Conservation (phyloP, 2,888 invertebrate genomes). For the Metallyticus violacea region DNA sequence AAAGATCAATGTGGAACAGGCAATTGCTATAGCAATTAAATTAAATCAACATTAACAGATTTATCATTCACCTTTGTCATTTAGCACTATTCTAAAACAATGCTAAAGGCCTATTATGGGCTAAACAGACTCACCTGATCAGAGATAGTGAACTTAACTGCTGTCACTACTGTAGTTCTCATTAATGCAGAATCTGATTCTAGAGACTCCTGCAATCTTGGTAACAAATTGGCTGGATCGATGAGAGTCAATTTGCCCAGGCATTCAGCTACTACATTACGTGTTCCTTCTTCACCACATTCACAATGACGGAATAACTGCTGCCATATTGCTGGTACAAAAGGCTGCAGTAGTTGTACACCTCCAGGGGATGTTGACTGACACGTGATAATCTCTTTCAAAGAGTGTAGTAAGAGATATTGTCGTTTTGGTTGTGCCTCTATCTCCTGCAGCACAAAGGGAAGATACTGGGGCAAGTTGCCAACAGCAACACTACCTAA, state of each 20-base stretch:
- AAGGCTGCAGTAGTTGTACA: conserved; percentile 71
- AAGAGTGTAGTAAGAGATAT: conserved; percentile 91
- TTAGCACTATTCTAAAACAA: no score
- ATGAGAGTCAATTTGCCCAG: conserved; percentile 92
- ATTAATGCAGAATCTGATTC: conserved; percentile 79
- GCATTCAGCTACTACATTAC: conserved; percentile 98
- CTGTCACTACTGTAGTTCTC: conserved; percentile 94
- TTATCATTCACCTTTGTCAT: no score
- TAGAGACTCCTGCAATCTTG: conserved; percentile 80
- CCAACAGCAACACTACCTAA: conserved; percentile 95
- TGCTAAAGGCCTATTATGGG: no score
- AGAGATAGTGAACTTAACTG: conserved; percentile 97
- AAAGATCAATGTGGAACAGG: no score
- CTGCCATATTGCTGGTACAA: conserved; percentile 87
- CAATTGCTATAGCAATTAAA: no score
- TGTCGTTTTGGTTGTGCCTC: conserved; percentile 92
- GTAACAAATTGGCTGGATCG: conserved; percentile 83
- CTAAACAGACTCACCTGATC: conserved; percentile 61
- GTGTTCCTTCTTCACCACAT: conserved; percentile 95
- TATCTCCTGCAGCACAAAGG: conserved; percentile 91
- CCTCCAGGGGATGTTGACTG: conserved; percentile 73
- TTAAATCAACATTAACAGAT: neutral
- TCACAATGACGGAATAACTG: conserved; percentile 93
- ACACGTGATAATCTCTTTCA: conserved; percentile 93
- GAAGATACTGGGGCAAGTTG: conserved; percentile 88